Evolutionary conservation across 2,888 invertebrate genomes (phyloP).

Genomic region (Rhamphomyia laevipes): DNA sequence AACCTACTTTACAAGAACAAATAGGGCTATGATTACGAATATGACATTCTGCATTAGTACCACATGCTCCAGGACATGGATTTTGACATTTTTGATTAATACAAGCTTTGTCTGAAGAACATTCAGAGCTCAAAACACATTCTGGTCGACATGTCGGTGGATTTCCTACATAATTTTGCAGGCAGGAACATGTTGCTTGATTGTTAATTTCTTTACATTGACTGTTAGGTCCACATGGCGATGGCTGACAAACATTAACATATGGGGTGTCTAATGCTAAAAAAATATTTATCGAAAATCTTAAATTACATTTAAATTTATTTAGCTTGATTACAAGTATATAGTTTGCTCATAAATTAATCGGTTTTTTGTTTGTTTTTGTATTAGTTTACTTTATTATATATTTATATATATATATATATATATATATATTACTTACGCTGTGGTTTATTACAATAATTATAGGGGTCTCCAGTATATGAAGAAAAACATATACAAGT

Average conservation of each 20-base stretch:
- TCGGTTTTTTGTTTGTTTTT: background rate
- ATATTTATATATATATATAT: background rate
- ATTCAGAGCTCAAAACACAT: conserved; percentile 58
- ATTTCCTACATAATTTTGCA: conserved; percentile 51
- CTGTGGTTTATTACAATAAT: conserved; percentile 43
- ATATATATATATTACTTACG: conserved; percentile 39
- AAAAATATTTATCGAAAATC: background rate
- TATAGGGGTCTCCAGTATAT: conserved; percentile 66
- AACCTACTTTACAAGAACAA: conserved; percentile 44
- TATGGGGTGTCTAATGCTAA: conserved; percentile 17
- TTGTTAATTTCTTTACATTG: conserved; percentile 43
- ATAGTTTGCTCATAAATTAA: too few species aligned
- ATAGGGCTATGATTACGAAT: conserved; percentile 57
- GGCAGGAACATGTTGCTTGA: conserved; percentile 56
- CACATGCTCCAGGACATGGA: conserved; percentile 53
- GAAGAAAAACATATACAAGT: conserved; percentile 55
- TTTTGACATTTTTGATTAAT: conserved; percentile 53
- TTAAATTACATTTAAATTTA: background rate
- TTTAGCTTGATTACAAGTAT: background rate
- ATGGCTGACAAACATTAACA: conserved; percentile 46
- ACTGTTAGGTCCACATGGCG: conserved; percentile 52
- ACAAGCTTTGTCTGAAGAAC: conserved; percentile 48
- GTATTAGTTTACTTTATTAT: background rate
- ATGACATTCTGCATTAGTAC: conserved; percentile 48
- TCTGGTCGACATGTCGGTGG: conserved; percentile 69